Base-by-base conservation (phyloP, 2,888 invertebrate species). In the Lepidochitona cinerea region DNA sequence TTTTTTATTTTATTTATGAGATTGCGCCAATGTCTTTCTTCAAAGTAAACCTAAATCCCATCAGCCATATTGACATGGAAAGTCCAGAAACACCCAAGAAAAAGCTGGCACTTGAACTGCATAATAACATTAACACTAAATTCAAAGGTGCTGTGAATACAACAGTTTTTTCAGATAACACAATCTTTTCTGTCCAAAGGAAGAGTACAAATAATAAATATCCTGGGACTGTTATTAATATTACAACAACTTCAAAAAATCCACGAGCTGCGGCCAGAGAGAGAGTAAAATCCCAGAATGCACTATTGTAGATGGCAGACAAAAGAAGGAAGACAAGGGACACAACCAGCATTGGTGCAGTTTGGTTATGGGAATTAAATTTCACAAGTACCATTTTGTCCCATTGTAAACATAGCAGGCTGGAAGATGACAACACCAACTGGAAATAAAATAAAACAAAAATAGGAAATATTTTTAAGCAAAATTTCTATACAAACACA, bases 231-330 rank as follows among this genome's bases (percentile, higher is more conserved):
- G 64, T 52, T 4, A 49, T 26, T 18, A 49, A 1, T 3, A 75
- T 59, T 6, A 72, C 18, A 18, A 72, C 9, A 35, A 75, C 1
- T 36, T 75, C 75, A 18, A 75, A 35, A 26, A 68, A 23, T n/a
- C 75, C 75, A 12, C 53, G 37, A 7, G 66, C 26, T 3, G 32
- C 33, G 18, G 35, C 33, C n/a, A 64, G 7, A 23, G 49, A 33
- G 23, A 54, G 18, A 26, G 26, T 41, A 7, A 26, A 14, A 12
- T 37, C 12, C 68, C 71, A 68, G 68, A 75, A 52, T 32, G 59
- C 36, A 29, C 54, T 72, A 37, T 49, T 72, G 52, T 23, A 18
- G 14, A 33, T 9, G n/a, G 75, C 41, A 18, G 75, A 41, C 12
- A 35, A n/a, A 26, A 68, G 23, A 14, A 75, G 52, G 35, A 70